Conservation (phyloP, 2,113 vertebrate genomes). For the Hippocampus barbouri region DNA sequence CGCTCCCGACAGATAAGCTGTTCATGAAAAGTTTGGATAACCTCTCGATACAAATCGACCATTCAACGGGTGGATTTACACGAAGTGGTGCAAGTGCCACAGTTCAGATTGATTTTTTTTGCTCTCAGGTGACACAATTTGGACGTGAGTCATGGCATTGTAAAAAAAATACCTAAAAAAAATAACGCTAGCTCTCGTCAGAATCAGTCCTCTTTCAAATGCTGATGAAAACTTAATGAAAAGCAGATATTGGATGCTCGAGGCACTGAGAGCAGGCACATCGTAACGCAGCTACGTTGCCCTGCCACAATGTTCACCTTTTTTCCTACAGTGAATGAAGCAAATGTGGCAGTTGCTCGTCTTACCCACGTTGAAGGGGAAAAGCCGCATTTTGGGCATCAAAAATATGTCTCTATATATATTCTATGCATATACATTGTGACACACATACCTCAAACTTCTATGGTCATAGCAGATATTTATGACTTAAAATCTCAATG, state of each 20-base stretch:
- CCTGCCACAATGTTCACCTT: background rate
- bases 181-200: background rate
- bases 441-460: no score
- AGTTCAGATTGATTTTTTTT: background rate
- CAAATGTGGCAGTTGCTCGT: background rate
- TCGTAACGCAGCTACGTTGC: background rate
- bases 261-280: background rate
- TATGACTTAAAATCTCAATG: no score
- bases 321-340: background rate
- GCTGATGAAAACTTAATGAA: background rate
- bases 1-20: background rate
- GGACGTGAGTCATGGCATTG: background rate
- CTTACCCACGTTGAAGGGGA: background rate
- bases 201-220: background rate
- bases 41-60: background rate
- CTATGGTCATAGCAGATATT: no score
- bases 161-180: background rate
- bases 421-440: no score
- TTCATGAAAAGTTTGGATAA: background rate
- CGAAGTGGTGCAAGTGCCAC: background rate
- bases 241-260: background rate
- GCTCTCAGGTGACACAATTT: background rate
- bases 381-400: background rate
- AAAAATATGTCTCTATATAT: background rate
- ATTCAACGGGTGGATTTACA: background rate